These are phyloP conservation scores for Rhopalosiphum nymphaeae DNA, from an alignment of 2,888 invertebrate genomes.

Conservation along the genomic window DNA sequence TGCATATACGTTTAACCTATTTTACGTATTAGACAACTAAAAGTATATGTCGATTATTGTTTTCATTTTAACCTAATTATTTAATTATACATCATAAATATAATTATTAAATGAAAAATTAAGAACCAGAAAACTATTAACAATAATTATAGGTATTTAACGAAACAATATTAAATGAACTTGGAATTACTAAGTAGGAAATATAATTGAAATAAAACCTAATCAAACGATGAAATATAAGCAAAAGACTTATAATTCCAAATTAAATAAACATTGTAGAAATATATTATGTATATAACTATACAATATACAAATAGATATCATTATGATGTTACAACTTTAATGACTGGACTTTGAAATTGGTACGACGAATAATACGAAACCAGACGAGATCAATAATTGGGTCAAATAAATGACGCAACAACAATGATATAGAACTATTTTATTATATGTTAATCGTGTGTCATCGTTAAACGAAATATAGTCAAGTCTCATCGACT, in stretches of 20 bases:
- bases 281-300: neutral
- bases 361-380: neutral
- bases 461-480: neutral
- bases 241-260: neutral
- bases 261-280: neutral
- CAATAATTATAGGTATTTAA: neutral
- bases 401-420: neutral
- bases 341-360: neutral
- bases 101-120: neutral
- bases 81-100: neutral
- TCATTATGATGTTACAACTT: neutral
- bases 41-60: neutral
- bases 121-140: neutral
- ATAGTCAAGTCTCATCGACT: neutral
- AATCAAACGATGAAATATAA: neutral
- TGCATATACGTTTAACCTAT: neutral
- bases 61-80: neutral
- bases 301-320: neutral
- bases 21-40: neutral
- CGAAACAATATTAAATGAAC: neutral
- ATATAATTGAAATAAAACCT: neutral
- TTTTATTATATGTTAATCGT: neutral
- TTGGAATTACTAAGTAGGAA: neutral
- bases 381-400: neutral
- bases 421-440: neutral